phyloP scores from a whole-genome alignment of 2,888 invertebrate genomes.

The Volucella bombylans region DNA sequence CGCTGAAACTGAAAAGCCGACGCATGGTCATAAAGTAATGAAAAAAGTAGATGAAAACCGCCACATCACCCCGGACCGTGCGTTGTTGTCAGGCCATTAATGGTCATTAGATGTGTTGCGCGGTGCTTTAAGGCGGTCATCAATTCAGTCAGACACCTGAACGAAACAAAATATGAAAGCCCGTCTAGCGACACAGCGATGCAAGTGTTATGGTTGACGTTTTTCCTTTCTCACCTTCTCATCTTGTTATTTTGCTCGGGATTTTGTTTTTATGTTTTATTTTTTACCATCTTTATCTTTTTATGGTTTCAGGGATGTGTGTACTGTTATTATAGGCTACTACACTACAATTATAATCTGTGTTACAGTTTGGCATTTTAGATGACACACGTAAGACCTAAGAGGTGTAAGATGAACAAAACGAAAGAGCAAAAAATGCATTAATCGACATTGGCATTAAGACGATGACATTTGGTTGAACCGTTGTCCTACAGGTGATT shows the following conservation, averaged over 20 bases:
- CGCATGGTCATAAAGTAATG: background rate
- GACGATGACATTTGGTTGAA: constrained; percentile 44
- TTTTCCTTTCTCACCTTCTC: constrained; percentile 41
- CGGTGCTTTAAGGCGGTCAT: constrained; percentile 35
- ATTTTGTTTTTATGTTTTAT: constrained; percentile 25
- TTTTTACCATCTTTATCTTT: background rate
- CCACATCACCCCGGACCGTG: background rate
- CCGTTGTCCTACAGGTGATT: constrained; percentile 57
- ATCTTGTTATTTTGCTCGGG: constrained; percentile 4
- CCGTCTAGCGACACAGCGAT: constrained; percentile 21
- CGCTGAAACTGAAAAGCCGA: background rate
- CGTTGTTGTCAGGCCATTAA: constrained; percentile 3
- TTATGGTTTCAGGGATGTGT: constrained; percentile 27
- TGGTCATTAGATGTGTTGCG: constrained; percentile 35
- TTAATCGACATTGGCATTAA: constrained; percentile 49
- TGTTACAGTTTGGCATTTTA: constrained; percentile 52
- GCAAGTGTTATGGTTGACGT: constrained; percentile 53
- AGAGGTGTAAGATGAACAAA: constrained; percentile 1
- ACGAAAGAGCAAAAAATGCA: constrained; percentile 16
- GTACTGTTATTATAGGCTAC: constrained; percentile 61
- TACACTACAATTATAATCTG: constrained; percentile 46
- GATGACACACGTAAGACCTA: constrained; percentile 25
- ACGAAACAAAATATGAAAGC: constrained; percentile 34
- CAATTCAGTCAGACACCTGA: constrained; percentile 34
- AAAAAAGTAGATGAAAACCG: constrained; percentile 2